These are phyloP conservation scores for Phyllostomus hastatus DNA, from an alignment of 2,113 vertebrate genomes.

Conservation along the genomic window DNA sequence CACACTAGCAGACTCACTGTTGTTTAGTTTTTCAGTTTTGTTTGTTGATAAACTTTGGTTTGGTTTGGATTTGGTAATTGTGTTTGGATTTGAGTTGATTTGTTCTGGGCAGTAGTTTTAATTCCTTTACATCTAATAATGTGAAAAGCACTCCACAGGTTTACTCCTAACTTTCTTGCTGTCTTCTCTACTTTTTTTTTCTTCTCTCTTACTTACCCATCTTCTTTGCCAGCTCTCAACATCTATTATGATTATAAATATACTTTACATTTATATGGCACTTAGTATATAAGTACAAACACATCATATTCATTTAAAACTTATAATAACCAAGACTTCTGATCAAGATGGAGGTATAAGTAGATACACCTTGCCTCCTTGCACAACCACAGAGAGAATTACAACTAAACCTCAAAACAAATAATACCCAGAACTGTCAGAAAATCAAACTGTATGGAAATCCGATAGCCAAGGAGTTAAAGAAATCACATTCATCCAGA, in stretches of 20 bases:
- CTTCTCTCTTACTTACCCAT: not conserved
- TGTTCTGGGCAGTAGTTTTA: not conserved
- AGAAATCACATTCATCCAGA: no score
- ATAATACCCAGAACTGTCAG: no score
- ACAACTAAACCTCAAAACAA: no score
- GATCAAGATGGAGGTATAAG: no score
- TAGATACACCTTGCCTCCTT: no score
- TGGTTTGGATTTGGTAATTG: not conserved
- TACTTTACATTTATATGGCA: not conserved
- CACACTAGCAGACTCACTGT: not conserved
- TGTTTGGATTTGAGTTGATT: not conserved
- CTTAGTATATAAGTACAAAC: not conserved
- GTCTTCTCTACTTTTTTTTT: not conserved
- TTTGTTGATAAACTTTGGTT: not conserved
- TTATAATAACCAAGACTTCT: not conserved
- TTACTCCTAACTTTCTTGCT: not conserved
- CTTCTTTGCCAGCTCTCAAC: not conserved
- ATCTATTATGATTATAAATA: slow-evolving; percentile 23
- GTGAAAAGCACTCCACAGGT: not conserved
- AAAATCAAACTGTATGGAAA: no score
- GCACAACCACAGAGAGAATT: no score
- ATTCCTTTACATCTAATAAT: not conserved
- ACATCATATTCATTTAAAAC: not conserved
- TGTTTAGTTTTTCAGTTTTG: not conserved
- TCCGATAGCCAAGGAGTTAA: no score